phyloP scores from a whole-genome alignment of 2,113 vertebrate genomes.

The Tenrec ecaudatus region DNA sequence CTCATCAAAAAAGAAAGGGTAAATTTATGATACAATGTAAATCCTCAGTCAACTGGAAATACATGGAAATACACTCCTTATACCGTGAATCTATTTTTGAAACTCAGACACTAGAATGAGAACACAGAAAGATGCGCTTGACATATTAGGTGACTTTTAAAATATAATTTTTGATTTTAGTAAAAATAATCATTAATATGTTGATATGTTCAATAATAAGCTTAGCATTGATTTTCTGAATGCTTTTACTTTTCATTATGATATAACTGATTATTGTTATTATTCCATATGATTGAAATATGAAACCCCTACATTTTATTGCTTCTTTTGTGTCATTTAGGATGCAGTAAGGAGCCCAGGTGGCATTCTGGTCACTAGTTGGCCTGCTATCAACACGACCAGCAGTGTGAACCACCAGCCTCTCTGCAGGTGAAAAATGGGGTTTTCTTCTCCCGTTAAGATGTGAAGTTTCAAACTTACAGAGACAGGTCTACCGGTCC shows the following conservation, averaged over 20 bases:
- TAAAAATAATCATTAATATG: neutral
- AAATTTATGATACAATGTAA: constrained; percentile 56
- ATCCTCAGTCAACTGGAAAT: constrained; percentile 63
- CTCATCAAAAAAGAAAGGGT: constrained; percentile 44
- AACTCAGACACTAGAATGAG: constrained; percentile 4
- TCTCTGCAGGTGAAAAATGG: too few species aligned
- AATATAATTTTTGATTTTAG: neutral
- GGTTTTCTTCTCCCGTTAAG: too few species aligned
- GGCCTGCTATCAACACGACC: too few species aligned
- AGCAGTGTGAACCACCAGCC: too few species aligned
- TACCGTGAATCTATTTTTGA: neutral
- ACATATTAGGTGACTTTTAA: neutral
- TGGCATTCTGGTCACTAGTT: too few species aligned
- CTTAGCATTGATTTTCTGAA: neutral
- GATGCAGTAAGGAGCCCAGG: neutral
- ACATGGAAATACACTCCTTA: constrained; percentile 40
- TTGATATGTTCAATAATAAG: neutral
- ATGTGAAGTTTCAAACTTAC: too few species aligned
- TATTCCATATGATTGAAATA: neutral
- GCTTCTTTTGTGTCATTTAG: neutral
- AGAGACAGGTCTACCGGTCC: too few species aligned
- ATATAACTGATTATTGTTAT: neutral
- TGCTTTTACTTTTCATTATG: neutral
- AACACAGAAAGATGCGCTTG: neutral
- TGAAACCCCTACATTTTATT: neutral